Evolutionary conservation across 2,888 invertebrate species (phyloP).

Genomic region (Polyommatus iphigenia): DNA sequence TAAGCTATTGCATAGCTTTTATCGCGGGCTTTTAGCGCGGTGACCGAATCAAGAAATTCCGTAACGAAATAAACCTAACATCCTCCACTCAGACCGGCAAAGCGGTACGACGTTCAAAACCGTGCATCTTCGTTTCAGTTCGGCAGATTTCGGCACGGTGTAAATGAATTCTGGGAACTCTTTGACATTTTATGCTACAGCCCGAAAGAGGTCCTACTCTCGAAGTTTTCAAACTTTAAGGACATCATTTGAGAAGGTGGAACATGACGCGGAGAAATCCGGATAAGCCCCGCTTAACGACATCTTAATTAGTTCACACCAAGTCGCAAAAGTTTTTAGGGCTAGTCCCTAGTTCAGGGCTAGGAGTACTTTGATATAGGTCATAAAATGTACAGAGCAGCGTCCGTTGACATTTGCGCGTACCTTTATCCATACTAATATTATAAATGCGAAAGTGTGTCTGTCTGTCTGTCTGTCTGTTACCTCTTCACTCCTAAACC

Average conservation of each 20-base stretch:
- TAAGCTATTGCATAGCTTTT: no score
- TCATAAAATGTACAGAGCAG: background rate
- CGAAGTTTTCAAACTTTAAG: background rate
- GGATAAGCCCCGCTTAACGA: background rate
- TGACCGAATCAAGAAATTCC: no score
- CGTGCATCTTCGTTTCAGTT: no score
- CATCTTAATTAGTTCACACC: background rate
- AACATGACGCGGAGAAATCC: background rate
- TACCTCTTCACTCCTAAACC: no score
- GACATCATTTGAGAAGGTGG: background rate
- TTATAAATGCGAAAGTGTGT: no score
- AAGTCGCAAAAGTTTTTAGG: background rate
- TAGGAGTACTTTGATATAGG: background rate
- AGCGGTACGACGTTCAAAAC: no score
- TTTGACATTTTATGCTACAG: background rate
- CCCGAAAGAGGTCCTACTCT: background rate
- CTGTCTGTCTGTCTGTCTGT: no score
- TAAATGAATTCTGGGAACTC: no score
- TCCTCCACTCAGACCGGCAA: no score
- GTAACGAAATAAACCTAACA: no score
- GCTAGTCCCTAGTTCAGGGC: background rate
- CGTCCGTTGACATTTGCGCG: background rate
- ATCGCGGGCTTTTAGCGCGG: no score
- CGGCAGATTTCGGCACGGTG: no score
- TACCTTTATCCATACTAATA: background rate